Evolutionary conservation across 2,113 vertebrate species (phyloP).

Genomic region (Scophthalmus maximus): DNA sequence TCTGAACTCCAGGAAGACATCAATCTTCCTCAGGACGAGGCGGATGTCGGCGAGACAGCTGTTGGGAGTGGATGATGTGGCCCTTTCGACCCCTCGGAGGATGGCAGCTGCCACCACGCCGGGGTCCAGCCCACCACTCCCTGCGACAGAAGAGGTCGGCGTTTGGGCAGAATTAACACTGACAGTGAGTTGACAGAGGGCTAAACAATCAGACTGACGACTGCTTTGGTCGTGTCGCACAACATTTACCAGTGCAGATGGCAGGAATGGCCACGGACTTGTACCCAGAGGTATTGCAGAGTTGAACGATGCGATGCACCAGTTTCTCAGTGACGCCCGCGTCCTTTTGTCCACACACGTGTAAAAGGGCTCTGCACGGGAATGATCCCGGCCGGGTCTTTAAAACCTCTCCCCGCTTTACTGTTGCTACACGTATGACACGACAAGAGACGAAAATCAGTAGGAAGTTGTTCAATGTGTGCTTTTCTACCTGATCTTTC

Average conservation of each 20-base stretch:
- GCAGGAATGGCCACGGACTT: slow-evolving; percentile 76
- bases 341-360: slow-evolving; percentile 60
- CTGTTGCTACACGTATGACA: slow-evolving; percentile 18
- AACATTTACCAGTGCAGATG: slow-evolving; percentile 63
- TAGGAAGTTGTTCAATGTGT: background rate
- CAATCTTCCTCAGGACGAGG: slow-evolving; percentile 61
- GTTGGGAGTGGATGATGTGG: slow-evolving; percentile 3
- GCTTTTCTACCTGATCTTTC: rapidly evolving
- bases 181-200: no score
- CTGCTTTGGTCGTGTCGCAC: no score
- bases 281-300: slow-evolving; percentile 49
- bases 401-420: slow-evolving; percentile 38
- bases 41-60: slow-evolving; percentile 44
- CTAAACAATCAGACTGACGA: no score
- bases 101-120: slow-evolving; percentile 61
- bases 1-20: slow-evolving; percentile 69
- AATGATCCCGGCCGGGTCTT: slow-evolving; percentile 57
- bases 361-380: slow-evolving; percentile 68
- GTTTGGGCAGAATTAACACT: no score
- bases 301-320: slow-evolving; percentile 42
- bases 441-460: background rate
- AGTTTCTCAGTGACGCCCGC: slow-evolving; percentile 34
- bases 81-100: slow-evolving; percentile 57
- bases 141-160: no score
- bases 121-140: slow-evolving; percentile 46